Conservation (phyloP, 2,797 vertebrate species). For the Lagodon rhomboides region DNA sequence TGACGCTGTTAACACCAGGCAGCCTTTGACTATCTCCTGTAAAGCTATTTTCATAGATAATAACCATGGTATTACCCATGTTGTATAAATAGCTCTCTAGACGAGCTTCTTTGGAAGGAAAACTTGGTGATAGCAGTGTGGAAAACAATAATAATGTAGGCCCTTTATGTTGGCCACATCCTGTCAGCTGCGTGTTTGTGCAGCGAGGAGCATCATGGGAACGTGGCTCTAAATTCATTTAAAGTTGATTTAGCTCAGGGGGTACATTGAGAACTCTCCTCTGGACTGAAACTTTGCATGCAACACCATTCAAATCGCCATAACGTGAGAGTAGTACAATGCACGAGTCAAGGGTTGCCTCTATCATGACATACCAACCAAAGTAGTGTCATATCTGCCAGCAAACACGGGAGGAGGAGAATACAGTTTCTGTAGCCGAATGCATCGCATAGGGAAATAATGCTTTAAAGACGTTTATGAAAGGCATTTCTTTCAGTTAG, state of each 20-base stretch:
- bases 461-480: constrained; percentile 58
- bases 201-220: constrained; percentile 3
- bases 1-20: constrained; percentile 16
- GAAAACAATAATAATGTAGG: constrained; percentile 10
- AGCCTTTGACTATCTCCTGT: constrained; percentile 46
- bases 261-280: not conserved
- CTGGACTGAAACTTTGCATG: constrained; percentile 13
- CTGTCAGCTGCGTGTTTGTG: constrained; percentile 53
- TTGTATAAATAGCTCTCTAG: constrained; percentile 10
- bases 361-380: constrained; percentile 36
- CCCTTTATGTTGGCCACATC: constrained; percentile 49
- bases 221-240: not conserved
- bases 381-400: constrained; percentile 33
- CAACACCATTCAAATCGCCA: constrained; percentile 24
- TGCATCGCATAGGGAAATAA: constrained; percentile 49
- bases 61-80: constrained; percentile 34
- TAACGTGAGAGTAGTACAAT: constrained; percentile 10
- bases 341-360: constrained; percentile 5
- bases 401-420: not conserved
- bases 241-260: not conserved
- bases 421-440: constrained; percentile 13
- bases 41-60: constrained; percentile 58
- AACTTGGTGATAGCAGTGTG: not conserved
- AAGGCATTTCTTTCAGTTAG: constrained; percentile 72
- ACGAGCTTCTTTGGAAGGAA: constrained; percentile 8